Percentiles rank a stretch among this genome's conserved stretches.
phyloP scores from a whole-genome alignment of 2,888 invertebrate species.

The Ochlodes sylvanus region DNA sequence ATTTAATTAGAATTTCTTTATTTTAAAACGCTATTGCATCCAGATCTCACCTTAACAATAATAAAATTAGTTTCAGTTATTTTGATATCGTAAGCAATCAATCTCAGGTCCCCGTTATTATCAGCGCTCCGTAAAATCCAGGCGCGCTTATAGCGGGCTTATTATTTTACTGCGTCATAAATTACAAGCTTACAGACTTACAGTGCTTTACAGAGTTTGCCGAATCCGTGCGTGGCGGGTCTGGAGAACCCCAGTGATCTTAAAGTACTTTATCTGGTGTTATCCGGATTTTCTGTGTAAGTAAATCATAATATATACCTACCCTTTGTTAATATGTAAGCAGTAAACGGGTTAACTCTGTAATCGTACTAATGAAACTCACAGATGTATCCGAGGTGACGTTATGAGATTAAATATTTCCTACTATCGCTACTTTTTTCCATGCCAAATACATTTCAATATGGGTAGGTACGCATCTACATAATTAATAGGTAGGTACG shows the following conservation, averaged over 20 bases:
- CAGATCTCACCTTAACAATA: neutral
- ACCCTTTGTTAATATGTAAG: no score
- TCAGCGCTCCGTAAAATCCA: slow-evolving; percentile 24
- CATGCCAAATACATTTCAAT: no score
- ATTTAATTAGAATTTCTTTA: no score
- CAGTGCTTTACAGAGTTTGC: slow-evolving; percentile 16
- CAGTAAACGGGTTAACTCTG: no score
- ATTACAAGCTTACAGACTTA: slow-evolving; percentile 34
- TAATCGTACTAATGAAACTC: no score
- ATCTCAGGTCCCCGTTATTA: slow-evolving; percentile 14
- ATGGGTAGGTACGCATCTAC: no score
- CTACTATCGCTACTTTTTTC: no score
- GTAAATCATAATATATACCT: no score
- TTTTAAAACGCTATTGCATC: neutral
- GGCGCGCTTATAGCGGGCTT: slow-evolving; percentile 28
- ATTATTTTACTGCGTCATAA: slow-evolving; percentile 40
- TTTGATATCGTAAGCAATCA: slow-evolving; percentile 14
- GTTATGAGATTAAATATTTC: no score
- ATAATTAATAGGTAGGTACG: no score
- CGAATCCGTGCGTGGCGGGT: neutral
- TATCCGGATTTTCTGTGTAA: neutral
- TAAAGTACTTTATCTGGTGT: neutral
- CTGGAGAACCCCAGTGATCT: neutral
- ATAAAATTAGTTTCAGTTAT: neutral
- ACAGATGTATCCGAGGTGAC: no score